These are phyloP conservation scores for Ornithoptera priamus DNA, from an alignment of 2,888 invertebrate genomes.

Conservation along the genomic window DNA sequence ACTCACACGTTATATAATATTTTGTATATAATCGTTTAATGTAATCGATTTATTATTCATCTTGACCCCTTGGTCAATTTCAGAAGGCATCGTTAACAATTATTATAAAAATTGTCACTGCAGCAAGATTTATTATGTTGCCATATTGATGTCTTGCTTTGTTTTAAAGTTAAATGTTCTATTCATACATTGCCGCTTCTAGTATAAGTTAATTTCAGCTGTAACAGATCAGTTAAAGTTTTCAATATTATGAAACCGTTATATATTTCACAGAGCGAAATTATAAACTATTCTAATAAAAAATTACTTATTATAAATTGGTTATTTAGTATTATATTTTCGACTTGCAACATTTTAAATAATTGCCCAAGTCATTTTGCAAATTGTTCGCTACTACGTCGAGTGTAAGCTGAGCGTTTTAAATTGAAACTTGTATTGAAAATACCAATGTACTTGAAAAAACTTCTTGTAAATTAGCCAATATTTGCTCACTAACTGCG, in stretches of 20 bases:
- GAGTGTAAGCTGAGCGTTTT: slow-evolving; percentile 1
- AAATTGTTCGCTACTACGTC: slow-evolving; percentile 24
- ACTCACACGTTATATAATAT: slow-evolving; percentile 20
- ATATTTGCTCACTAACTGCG: slow-evolving; percentile 31
- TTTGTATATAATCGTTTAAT: slow-evolving; percentile 10
- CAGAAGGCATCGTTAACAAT: slow-evolving; percentile 6
- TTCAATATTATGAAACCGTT: neutral
- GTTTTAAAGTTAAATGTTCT: neutral
- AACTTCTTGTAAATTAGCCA: slow-evolving; percentile 3
- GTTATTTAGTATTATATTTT: slow-evolving; percentile 12
- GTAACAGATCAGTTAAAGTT: neutral
- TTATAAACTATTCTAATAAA: neutral
- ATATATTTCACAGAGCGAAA: neutral
- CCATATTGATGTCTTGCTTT: neutral
- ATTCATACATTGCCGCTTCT: too few species aligned
- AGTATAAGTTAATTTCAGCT: too few species aligned
- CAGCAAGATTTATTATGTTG: neutral
- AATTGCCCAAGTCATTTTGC: slow-evolving; percentile 14
- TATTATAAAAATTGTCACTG: neutral
- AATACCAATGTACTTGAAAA: slow-evolving; percentile 14
- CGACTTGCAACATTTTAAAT: slow-evolving; percentile 21
- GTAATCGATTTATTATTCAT: slow-evolving; percentile 7
- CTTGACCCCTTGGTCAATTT: slow-evolving; percentile 4
- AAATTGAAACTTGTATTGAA: slow-evolving; percentile 17
- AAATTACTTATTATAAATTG: neutral